These are phyloP conservation scores for Cataglyphis livida DNA, from an alignment of 2,888 invertebrate species.

Conservation along the genomic window DNA sequence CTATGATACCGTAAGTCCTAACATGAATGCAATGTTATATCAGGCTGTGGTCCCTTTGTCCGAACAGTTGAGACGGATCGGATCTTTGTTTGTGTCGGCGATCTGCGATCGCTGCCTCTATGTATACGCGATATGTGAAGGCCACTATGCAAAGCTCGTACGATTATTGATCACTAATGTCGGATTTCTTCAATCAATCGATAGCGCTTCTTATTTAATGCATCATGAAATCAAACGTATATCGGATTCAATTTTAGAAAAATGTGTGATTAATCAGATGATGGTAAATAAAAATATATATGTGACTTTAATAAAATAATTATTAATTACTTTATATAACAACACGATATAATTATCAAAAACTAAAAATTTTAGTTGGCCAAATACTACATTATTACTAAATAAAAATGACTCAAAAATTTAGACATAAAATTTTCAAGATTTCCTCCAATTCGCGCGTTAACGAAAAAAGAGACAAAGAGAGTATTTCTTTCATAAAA, in stretches of 20 bases:
- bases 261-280: not conserved
- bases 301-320: not conserved
- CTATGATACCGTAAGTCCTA: slow-evolving; percentile 30
- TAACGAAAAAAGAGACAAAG: slow-evolving; percentile 18
- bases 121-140: slow-evolving; percentile 31
- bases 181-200: not conserved
- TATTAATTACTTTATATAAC: not conserved
- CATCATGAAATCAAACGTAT: not conserved
- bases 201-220: not conserved
- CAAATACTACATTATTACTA: not conserved
- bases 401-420: not conserved
- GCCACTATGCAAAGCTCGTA: slow-evolving; percentile 27
- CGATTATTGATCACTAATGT: not conserved
- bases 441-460: slow-evolving; percentile 35
- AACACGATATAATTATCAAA: not conserved
- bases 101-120: slow-evolving; percentile 23
- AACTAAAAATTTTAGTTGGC: not conserved
- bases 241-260: not conserved
- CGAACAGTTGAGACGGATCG: slow-evolving; percentile 43
- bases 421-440: not conserved
- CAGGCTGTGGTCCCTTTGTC: slow-evolving; percentile 61
- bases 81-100: slow-evolving; percentile 56
- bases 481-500: slow-evolving; percentile 48
- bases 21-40: slow-evolving; percentile 45
- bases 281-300: not conserved